Conservation (phyloP, 2,113 vertebrate species). For the Megaceryle maxima region DNA sequence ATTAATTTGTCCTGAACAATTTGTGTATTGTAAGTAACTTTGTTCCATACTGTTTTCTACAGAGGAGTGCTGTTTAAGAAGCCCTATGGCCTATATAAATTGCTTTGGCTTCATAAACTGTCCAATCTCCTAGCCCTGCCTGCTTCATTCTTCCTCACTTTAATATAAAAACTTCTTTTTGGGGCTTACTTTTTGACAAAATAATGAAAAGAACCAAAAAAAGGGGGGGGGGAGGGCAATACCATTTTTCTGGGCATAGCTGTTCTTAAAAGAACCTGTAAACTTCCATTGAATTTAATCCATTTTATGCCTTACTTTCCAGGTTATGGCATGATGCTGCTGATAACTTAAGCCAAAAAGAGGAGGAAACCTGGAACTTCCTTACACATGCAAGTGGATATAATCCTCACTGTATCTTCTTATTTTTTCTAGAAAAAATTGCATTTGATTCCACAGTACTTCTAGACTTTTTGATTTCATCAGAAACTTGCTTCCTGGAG, state of each 20-base stretch:
- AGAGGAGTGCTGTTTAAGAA: not conserved
- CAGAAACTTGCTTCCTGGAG: conserved; percentile 94
- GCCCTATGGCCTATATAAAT: not conserved
- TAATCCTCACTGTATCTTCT: conserved; percentile 91
- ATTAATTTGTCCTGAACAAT: not conserved
- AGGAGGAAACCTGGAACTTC: conserved; percentile 21
- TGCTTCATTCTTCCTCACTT: not conserved
- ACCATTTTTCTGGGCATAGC: not conserved
- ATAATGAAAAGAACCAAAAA: too few relatives aligned
- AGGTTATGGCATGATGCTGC: conserved; percentile 13
- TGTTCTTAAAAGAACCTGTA: not conserved
- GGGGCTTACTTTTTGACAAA: not conserved
- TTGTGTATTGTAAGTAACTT: not conserved
- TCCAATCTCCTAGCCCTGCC: fast-evolving
- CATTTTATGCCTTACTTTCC: conserved; percentile 24
- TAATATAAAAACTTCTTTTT: not conserved
- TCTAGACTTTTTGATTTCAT: conserved; percentile 93
- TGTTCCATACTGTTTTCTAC: not conserved
- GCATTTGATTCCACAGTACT: conserved; percentile 88
- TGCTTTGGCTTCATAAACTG: not conserved
- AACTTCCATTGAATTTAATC: not conserved
- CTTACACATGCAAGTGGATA: conserved; percentile 71
- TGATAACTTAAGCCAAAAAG: not conserved
- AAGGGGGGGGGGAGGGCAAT: not conserved
- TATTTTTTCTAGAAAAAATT: conserved; percentile 83